Base-by-base conservation (phyloP, 2,888 invertebrate species). In the Perdita meconis region DNA sequence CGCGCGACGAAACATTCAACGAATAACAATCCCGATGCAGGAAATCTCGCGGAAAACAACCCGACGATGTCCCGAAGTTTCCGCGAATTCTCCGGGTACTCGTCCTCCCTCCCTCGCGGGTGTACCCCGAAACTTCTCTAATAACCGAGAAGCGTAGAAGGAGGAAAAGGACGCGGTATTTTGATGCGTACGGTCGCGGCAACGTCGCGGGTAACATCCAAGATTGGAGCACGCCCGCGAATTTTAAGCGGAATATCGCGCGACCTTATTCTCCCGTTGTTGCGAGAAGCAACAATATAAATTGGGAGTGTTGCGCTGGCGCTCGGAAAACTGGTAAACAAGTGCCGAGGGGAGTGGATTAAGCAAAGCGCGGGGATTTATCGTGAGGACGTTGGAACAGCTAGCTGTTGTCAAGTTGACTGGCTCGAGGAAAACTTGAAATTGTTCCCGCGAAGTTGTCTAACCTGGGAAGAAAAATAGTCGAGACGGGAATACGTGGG, bases 61-160 rank as follows among this genome's bases (percentile, higher is more conserved):
- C 44, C 24, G 44, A n/a, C 65, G 44, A 57, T 44, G 30, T 56
- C 44, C 10, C 16, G 22, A 34, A 44, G 65, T 34, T 44, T 19
- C 19, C 44, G 30, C 4, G 56, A 42, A 56, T 36, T 44, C 22
- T 34, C 57, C 22, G 40, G 65, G n/a, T n/a, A n/a, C n/a, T n/a
- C n/a, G n/a, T n/a, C n/a, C n/a, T n/a, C n/a, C n/a, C n/a, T n/a
- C 42, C 56, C 47, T 44, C 57, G 56, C n/a, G n/a, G n/a, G n/a
- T n/a, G n/a, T 66, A 44, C 44, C 55, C 44, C 34, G 57, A 57
- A 66, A 66, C 65, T 66, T 66, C 65, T 44, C 57, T 66, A 66
- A 66, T 66, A 66, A 57, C 65, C 57, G 22, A 10, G 40, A n/a
- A 34, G 19, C 44, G 42, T 22, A 30, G 56, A 34, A 34, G 40